phyloP scores from a whole-genome alignment of 2,888 invertebrate species.

The Metallyticus violacea region DNA sequence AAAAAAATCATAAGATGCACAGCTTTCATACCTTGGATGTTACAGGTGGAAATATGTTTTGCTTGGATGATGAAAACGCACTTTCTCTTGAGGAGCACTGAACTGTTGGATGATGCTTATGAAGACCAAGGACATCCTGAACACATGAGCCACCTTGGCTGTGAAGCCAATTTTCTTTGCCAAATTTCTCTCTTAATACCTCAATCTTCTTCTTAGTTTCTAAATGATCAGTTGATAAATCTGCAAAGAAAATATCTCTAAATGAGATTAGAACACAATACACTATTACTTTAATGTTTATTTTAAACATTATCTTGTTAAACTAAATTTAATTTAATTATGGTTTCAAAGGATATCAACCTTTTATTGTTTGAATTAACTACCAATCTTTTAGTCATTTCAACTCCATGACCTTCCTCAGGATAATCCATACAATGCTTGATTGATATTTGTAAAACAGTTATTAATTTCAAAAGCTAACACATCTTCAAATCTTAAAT shows the following conservation, averaged over 20 bases:
- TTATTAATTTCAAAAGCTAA: too few species aligned
- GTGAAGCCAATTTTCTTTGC: slow-evolving; percentile 59
- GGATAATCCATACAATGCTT: too few species aligned
- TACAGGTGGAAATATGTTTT: background rate
- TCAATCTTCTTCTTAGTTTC: slow-evolving; percentile 60
- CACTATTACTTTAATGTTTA: background rate
- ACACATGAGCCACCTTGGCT: slow-evolving; percentile 52
- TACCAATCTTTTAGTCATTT: too few species aligned
- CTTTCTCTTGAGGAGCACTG: slow-evolving; percentile 35
- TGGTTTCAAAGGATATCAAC: too few species aligned
- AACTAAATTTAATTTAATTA: too few species aligned
- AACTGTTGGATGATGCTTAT: slow-evolving; percentile 41
- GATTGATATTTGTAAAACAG: too few species aligned
- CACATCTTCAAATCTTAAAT: too few species aligned
- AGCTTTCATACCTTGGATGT: background rate
- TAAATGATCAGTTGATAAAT: slow-evolving; percentile 38
- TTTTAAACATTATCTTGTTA: too few species aligned
- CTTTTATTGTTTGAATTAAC: too few species aligned
- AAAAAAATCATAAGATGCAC: too few species aligned
- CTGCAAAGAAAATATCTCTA: background rate
- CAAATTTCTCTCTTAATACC: slow-evolving; percentile 55
- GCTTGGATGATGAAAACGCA: slow-evolving; percentile 33
- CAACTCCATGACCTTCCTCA: too few species aligned
- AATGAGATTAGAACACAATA: too few species aligned
- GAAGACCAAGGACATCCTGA: slow-evolving; percentile 56